These are phyloP conservation scores for Plectrocnemia conspersa DNA, from an alignment of 1,140 invertebrate genomes.

Conservation along the genomic window DNA sequence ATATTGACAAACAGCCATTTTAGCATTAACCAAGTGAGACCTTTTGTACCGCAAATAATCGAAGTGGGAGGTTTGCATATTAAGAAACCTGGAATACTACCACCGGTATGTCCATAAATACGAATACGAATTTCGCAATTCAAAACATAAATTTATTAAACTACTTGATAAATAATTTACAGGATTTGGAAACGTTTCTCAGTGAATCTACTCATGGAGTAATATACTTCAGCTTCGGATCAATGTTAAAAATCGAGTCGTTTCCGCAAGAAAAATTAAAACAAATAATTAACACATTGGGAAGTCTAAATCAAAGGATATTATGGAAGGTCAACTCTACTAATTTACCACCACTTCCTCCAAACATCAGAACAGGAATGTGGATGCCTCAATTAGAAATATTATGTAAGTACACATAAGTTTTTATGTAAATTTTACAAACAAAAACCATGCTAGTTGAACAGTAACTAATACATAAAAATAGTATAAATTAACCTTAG, in stretches of 20 bases:
- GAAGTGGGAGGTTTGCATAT: conserved; percentile 58
- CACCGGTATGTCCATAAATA: conserved; percentile 38
- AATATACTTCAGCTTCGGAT: conserved; percentile 66
- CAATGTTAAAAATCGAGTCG: conserved; percentile 55
- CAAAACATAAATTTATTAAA: background rate
- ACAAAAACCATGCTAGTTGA: background rate
- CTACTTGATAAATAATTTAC: conserved; percentile 6
- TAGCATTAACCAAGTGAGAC: conserved; percentile 55
- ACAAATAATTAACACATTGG: conserved; percentile 50
- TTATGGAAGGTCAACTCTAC: conserved; percentile 56
- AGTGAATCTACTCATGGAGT: conserved; percentile 56
- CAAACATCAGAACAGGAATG: conserved; percentile 58
- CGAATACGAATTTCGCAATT: background rate
- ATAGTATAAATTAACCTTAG: background rate
- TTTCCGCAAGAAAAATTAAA: conserved; percentile 47
- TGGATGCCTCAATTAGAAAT: conserved; percentile 65
- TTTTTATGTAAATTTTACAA: conserved; percentile 1
- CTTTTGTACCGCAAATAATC: conserved; percentile 53
- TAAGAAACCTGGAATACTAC: conserved; percentile 41
- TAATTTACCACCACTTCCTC: conserved; percentile 52
- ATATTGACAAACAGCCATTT: conserved; percentile 60
- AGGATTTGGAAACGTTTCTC: conserved; percentile 56
- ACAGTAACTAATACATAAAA: background rate
- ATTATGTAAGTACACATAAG: conserved; percentile 49
- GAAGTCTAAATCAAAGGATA: conserved; percentile 50